These are phyloP conservation scores for Drosophila serrata DNA, from an alignment of 1,140 invertebrate genomes.

Conservation along the genomic window DNA sequence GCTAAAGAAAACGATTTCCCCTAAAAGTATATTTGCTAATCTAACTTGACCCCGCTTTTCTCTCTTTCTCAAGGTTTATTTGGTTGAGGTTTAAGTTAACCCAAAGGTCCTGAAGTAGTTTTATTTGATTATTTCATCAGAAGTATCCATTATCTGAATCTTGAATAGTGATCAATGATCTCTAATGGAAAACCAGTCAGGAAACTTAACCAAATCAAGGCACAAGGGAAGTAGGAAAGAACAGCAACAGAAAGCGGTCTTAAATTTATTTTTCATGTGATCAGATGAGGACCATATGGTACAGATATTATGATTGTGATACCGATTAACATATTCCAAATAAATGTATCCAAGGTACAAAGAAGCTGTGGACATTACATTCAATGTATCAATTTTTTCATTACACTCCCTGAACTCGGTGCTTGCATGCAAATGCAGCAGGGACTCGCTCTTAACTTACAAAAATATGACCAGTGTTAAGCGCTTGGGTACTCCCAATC, in stretches of 20 bases:
- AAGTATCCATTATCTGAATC: not conserved
- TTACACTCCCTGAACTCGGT: not conserved
- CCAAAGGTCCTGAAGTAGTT: not conserved
- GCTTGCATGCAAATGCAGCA: slow-evolving; percentile 65
- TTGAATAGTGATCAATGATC: not conserved
- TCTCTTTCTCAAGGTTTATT: not conserved
- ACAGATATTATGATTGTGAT: too few relatives aligned
- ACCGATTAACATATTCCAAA: slow-evolving; percentile 14
- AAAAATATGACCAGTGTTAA: slow-evolving; percentile 75
- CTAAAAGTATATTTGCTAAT: not conserved
- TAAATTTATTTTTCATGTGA: too few relatives aligned
- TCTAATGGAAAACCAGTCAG: slow-evolving; percentile 44
- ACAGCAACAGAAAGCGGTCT: too few relatives aligned
- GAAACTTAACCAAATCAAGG: too few relatives aligned
- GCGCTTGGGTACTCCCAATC: slow-evolving; percentile 46
- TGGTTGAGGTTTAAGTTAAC: not conserved
- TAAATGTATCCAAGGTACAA: slow-evolving; percentile 27
- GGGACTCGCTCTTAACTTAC: slow-evolving; percentile 59
- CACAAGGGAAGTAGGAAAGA: too few relatives aligned
- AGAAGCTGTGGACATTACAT: slow-evolving; percentile 31
- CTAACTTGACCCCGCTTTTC: not conserved
- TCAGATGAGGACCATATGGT: too few relatives aligned
- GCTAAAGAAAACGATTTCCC: too few relatives aligned
- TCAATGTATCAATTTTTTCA: not conserved
- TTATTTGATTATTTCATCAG: slow-evolving; percentile 15